phyloP scores from a whole-genome alignment of 1,140 invertebrate species.

The Leptinotarsa undecemlineata region DNA sequence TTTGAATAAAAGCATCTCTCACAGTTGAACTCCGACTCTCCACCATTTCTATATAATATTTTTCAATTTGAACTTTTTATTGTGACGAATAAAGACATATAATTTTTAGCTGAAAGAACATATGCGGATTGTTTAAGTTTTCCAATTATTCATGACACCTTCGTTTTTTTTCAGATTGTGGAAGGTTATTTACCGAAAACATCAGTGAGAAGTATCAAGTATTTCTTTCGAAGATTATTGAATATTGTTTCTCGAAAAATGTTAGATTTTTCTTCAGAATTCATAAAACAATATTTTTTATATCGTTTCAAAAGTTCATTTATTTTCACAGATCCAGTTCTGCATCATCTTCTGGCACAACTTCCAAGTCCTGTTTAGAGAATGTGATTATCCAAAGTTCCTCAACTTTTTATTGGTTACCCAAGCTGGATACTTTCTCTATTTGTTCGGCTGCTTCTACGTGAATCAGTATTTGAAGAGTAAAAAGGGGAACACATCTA shows the following conservation, averaged over 20 bases:
- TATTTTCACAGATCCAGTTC: conserved; percentile 73
- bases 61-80: too few species aligned
- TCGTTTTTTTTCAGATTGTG: too few species aligned
- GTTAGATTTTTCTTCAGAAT: not conserved
- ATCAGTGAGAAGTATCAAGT: too few species aligned
- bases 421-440: conserved; percentile 79
- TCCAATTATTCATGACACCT: too few species aligned
- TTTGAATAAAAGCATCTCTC: too few species aligned
- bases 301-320: not conserved
- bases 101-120: too few species aligned
- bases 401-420: conserved; percentile 70
- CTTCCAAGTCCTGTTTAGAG: conserved; percentile 64
- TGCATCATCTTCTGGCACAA: conserved; percentile 75
- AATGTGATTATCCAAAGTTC: conserved; percentile 69
- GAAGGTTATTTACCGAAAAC: too few species aligned
- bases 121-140: too few species aligned
- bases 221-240: not conserved
- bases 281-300: not conserved
- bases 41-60: too few species aligned
- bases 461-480: conserved; percentile 68
- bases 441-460: conserved; percentile 86
- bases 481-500: conserved; percentile 9
- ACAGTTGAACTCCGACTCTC: too few species aligned
- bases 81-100: too few species aligned
- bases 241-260: not conserved